These are phyloP conservation scores for Campoletis sonorensis DNA, from an alignment of 1,140 invertebrate species.

Conservation along the genomic window DNA sequence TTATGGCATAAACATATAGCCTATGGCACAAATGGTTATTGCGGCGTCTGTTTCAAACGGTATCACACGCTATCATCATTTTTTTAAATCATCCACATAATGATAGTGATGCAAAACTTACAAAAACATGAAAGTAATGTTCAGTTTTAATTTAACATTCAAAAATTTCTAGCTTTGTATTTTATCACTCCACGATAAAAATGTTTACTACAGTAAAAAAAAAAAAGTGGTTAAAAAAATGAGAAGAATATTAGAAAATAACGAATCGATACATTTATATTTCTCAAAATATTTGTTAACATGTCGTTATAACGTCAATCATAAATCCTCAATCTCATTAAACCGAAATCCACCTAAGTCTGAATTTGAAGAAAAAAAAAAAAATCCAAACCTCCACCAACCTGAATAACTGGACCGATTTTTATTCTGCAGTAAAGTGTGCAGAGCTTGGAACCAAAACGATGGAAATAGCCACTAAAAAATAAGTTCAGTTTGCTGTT, in stretches of 20 bases:
- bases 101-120: neutral
- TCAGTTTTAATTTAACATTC: too few species aligned
- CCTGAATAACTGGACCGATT: neutral
- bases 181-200: too few species aligned
- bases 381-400: neutral
- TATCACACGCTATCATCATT: neutral
- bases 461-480: slow-evolving; percentile 3
- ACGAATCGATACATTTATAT: too few species aligned
- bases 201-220: too few species aligned
- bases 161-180: too few species aligned
- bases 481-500: neutral
- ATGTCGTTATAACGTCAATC: too few species aligned
- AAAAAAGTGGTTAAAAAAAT: too few species aligned
- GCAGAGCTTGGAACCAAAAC: too few species aligned
- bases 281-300: too few species aligned
- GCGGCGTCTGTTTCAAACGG: neutral
- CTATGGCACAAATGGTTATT: slow-evolving; percentile 6
- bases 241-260: too few species aligned
- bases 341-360: neutral
- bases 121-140: neutral
- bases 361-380: too few species aligned
- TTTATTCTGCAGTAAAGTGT: neutral
- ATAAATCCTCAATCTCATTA: neutral
- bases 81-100: neutral
- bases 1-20: neutral